A percentile compares a stretch with the other conserved stretches of the same genome.
Evolutionary conservation across 2,888 invertebrate species (phyloP).

Genomic region (Carpatolechia fugitivella): DNA sequence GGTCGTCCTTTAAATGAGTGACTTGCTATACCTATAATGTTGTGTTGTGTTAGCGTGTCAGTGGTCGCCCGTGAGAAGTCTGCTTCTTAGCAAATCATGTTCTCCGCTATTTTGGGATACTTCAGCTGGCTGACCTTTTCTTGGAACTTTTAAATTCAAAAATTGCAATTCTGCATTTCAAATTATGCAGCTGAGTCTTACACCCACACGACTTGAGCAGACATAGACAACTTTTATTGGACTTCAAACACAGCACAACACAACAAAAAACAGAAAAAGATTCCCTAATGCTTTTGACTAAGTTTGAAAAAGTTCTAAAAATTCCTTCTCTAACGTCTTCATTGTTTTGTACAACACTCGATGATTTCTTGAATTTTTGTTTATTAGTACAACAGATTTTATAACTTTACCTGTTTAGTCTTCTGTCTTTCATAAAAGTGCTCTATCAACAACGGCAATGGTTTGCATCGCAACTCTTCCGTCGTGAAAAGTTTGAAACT

Average conservation of each 20-base stretch:
- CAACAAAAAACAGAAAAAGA: too few species aligned
- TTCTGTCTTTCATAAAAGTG: conserved; percentile 28
- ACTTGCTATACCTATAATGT: background rate
- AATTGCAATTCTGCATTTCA: conserved; percentile 23
- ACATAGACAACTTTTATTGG: too few species aligned
- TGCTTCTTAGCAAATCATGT: conserved; percentile 32
- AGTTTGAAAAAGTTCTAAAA: background rate
- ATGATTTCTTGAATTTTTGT: conserved; percentile 12
- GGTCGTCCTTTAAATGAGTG: background rate
- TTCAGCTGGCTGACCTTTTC: conserved; percentile 26
- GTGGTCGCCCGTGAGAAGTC: background rate
- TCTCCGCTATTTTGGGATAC: conserved; percentile 48
- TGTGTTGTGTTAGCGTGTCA: background rate
- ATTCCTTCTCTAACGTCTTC: conserved; percentile 1
- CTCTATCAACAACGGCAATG: conserved; percentile 32
- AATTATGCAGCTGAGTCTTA: conserved; percentile 31
- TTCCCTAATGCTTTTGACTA: too few species aligned
- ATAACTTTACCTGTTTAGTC: conserved; percentile 47
- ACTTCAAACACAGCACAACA: too few species aligned
- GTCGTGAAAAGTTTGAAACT: conserved; percentile 43
- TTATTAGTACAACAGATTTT: conserved; percentile 17
- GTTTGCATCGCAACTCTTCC: conserved; percentile 35
- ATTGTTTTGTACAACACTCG: conserved; percentile 9
- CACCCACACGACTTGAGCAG: background rate
- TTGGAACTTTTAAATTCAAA: conserved; percentile 35